These are phyloP conservation scores for Aphidius ervi DNA, from an alignment of 1,140 invertebrate genomes.

Conservation along the genomic window DNA sequence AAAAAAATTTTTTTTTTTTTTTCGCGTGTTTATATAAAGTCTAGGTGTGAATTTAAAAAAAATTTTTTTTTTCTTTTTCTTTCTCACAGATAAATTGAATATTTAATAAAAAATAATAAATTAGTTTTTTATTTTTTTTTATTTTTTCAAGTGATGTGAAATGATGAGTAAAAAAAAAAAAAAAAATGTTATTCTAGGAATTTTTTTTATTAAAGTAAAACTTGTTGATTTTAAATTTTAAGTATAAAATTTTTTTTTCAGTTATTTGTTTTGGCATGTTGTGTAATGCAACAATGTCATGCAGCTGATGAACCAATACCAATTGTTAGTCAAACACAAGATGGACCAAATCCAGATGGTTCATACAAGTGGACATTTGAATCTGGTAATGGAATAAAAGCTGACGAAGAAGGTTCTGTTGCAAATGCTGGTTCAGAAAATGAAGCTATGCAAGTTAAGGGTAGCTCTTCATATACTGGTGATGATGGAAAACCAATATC, in stretches of 20 bases:
- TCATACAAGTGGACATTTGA: slow-evolving; percentile 60
- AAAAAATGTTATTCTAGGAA: too few species aligned
- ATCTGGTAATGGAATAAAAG: slow-evolving; percentile 64
- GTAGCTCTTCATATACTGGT: slow-evolving; percentile 62
- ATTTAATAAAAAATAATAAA: too few species aligned
- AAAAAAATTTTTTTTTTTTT: too few species aligned
- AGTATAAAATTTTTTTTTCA: background rate
- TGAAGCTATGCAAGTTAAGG: slow-evolving; percentile 58
- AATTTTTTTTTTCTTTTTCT: too few species aligned
- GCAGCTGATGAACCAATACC: slow-evolving; percentile 46
- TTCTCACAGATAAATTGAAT: too few species aligned
- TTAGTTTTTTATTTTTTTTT: too few species aligned
- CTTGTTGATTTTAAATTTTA: too few species aligned
- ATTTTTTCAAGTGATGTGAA: too few species aligned
- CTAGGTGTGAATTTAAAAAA: too few species aligned
- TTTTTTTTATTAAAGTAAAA: too few species aligned
- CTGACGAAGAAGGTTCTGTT: slow-evolving; percentile 58
- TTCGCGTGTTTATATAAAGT: too few species aligned
- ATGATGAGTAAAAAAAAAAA: too few species aligned
- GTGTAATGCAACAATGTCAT: background rate
- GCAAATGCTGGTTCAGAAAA: slow-evolving; percentile 57
- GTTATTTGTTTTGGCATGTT: slow-evolving; percentile 15
- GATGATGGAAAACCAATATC: slow-evolving; percentile 62
- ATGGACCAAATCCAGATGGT: slow-evolving; percentile 55
- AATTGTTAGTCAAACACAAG: slow-evolving; percentile 50